Base-by-base conservation (phyloP, 2,113 vertebrate species). In the Phainopepla nitens region DNA sequence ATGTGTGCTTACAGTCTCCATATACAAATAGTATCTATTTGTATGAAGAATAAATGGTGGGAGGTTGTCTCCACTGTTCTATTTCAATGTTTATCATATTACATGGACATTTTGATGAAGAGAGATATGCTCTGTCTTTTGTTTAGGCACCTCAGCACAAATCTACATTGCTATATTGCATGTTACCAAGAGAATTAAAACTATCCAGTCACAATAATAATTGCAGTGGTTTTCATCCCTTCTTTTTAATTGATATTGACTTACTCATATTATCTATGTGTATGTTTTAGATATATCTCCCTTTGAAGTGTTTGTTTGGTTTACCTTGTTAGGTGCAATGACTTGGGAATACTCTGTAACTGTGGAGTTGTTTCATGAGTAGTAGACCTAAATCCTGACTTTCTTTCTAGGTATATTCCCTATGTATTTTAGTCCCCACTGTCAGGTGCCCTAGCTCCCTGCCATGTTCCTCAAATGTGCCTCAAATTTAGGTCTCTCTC, bases 221-320 rank as follows among this genome's bases (percentile, higher is more conserved):
- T 78, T 69, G 66, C 76, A 28, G 7, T 94, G 94, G 1, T 78
- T 94, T 95, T 73, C 69, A 71, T 96, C 86, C 50, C 54, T 88
- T 78, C 95, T 91, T 90, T 96, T 95, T 97, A 96, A 97, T 96
- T 95, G 93, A 77, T 81, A 91, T 91, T 95, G 95, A 98, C 97
- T 96, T 96, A 91, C 93, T 92, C 80, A 58, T 82, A 96, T 96
- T 89, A 94, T 68, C 56, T 36, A 23, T 88, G 75, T 35, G 70
- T 75, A 7, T 85, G 57, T 47, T 93, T 85, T 73, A 53, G 68
- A 77, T 45, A 4, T 51, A 50, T 69, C n/a, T 82, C 28, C 56
- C 81, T 39, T 65, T 87, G 10, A 53, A 51, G 45, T 58, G 27
- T 16, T 84, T 64, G 19, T 14, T 80, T 49, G 21, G 5, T 31